These are phyloP conservation scores for Lipophrys pholis DNA, from an alignment of 2,113 vertebrate species.

Conservation along the genomic window DNA sequence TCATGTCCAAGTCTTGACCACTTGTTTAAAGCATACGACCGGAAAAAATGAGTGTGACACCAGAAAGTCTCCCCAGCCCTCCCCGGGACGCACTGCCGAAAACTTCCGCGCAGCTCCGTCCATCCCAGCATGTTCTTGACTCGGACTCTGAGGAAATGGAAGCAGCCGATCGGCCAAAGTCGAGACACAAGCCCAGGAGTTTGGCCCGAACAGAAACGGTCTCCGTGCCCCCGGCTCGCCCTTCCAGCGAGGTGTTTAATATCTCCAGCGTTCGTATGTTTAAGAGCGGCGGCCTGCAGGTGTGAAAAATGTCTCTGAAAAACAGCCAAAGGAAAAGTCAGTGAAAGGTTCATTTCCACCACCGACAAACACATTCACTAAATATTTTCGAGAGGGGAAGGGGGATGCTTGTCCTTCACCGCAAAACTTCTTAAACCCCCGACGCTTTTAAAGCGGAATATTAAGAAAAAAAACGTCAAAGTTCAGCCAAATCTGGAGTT, in stretches of 20 bases:
- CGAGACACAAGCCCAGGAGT: background rate
- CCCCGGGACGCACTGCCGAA: too few species aligned
- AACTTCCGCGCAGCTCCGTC: too few species aligned
- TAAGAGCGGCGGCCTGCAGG: constrained; percentile 21
- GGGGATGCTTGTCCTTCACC: constrained; percentile 1
- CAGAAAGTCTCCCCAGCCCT: too few species aligned
- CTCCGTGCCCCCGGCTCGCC: constrained; percentile 13
- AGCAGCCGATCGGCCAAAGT: background rate
- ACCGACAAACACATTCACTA: constrained; percentile 14
- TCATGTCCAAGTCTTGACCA: too few species aligned
- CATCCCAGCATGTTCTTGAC: too few species aligned
- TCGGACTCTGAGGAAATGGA: background rate
- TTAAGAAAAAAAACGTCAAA: constrained; percentile 4
- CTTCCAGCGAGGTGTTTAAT: constrained; percentile 52
- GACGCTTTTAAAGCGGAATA: constrained; percentile 16
- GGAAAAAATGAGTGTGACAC: too few species aligned
- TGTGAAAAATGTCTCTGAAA: constrained; percentile 44
- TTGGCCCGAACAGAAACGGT: constrained; percentile 1
- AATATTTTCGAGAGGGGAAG: background rate
- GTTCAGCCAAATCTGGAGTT: constrained; percentile 39
- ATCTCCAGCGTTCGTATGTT: constrained; percentile 29
- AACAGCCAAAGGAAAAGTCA: background rate
- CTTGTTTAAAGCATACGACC: too few species aligned
- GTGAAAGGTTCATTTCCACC: background rate
- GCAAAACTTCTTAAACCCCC: background rate